These are phyloP conservation scores for Lordiphosa fenestrarum DNA, from an alignment of 2,888 invertebrate species.

Conservation along the genomic window DNA sequence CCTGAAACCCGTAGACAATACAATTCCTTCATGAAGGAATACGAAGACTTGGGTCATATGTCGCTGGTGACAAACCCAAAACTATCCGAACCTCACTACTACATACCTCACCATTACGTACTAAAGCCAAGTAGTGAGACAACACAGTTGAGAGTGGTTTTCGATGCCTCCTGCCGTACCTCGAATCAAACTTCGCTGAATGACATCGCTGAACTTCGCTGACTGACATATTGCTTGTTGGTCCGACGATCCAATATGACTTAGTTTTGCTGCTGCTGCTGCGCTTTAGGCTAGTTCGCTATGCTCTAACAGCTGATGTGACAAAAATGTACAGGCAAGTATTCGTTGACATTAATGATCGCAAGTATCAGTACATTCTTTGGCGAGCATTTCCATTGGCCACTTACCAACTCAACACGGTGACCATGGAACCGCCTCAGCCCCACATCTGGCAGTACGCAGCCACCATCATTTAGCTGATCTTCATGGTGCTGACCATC, in stretches of 20 bases:
- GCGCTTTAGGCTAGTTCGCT: neutral
- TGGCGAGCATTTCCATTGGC: neutral
- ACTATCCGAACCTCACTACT: neutral
- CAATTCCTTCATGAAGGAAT: neutral
- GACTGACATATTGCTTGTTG: too few relatives aligned
- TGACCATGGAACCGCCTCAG: neutral
- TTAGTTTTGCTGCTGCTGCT: neutral
- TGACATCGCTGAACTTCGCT: too few relatives aligned
- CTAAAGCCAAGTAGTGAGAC: neutral
- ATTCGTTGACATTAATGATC: neutral
- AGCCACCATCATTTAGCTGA: neutral
- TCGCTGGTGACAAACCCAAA: neutral
- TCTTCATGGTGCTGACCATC: neutral
- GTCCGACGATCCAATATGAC: neutral
- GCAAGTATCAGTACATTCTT: neutral
- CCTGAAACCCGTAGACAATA: neutral
- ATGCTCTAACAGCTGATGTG: neutral
- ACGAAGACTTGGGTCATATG: neutral
- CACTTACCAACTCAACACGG: neutral
- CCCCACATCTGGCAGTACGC: neutral
- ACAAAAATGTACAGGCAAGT: conserved; percentile 1
- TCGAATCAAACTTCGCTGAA: too few relatives aligned
- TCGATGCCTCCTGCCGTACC: too few relatives aligned
- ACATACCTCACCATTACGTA: neutral
- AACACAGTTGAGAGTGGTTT: too few relatives aligned